Evolutionary conservation across 2,888 invertebrate species (phyloP).

Genomic region (Drosophila flavopinicola): DNA sequence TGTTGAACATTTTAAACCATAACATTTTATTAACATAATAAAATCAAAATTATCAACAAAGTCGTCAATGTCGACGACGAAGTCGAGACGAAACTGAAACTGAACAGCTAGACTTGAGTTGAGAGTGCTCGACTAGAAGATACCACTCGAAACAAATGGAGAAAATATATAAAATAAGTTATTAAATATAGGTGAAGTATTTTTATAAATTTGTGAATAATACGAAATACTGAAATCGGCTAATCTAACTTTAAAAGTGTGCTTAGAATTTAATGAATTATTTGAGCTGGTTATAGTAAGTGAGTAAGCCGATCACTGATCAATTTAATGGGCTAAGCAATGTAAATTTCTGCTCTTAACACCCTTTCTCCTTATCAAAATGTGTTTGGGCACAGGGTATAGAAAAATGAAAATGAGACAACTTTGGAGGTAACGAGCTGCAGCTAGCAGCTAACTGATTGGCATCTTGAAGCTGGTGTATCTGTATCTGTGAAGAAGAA

Average conservation of each 20-base stretch:
- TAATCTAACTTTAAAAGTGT: no score
- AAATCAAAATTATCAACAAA: conserved; percentile 83
- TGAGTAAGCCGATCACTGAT: no score
- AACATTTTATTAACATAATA: conserved; percentile 84
- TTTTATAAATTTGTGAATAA: no score
- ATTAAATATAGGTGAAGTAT: no score
- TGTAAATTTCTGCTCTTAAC: neutral
- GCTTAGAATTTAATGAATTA: no score
- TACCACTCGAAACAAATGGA: neutral
- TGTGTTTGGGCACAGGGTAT: conserved; percentile 9
- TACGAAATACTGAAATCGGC: no score
- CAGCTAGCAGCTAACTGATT: conserved; percentile 63
- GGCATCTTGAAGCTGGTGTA: conserved; percentile 56
- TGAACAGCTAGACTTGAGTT: conserved; percentile 12
- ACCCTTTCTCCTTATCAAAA: no score
- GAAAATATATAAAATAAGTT: no score
- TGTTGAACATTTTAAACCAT: conserved; percentile 81
- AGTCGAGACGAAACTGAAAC: conserved; percentile 51
- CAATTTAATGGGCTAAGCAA: neutral
- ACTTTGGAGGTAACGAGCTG: conserved; percentile 73
- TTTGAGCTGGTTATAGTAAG: no score
- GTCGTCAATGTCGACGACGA: conserved; percentile 74
- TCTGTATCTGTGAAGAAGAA: conserved; percentile 27
- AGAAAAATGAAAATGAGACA: conserved; percentile 65
- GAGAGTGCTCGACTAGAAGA: neutral